Evolutionary conservation across 1,140 invertebrate species (phyloP).

Genomic region (Meloidogyne hapla): DNA sequence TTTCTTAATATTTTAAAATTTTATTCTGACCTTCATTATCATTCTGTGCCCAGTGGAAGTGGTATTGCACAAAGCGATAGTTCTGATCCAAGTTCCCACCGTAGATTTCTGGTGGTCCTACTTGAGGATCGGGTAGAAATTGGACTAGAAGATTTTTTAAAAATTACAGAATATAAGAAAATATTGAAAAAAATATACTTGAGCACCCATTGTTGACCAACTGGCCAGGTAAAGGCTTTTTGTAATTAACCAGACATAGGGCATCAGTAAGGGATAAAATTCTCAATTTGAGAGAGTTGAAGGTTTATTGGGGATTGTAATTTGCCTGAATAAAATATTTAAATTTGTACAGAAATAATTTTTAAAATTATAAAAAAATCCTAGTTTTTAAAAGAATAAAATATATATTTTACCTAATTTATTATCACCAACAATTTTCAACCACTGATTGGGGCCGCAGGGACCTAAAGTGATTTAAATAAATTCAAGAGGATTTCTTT

Average conservation of each 20-base stretch:
- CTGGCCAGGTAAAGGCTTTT: slow-evolving; percentile 49
- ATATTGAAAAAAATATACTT: slow-evolving; percentile 14
- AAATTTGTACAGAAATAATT: not conserved
- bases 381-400: too few relatives aligned
- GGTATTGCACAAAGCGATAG: slow-evolving; percentile 58
- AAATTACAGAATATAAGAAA: slow-evolving; percentile 19
- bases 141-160: slow-evolving; percentile 49
- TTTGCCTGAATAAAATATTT: slow-evolving; percentile 23
- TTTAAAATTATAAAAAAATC: not conserved
- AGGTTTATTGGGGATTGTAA: slow-evolving; percentile 59
- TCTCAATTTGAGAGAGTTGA: slow-evolving; percentile 41
- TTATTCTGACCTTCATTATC: slow-evolving; percentile 43
- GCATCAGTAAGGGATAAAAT: slow-evolving; percentile 40
- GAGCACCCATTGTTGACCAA: slow-evolving; percentile 58
- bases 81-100: slow-evolving; percentile 56
- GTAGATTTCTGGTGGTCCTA: slow-evolving; percentile 54
- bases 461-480: not conserved
- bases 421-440: slow-evolving; percentile 17
- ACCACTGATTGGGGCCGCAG: slow-evolving; percentile 52
- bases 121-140: slow-evolving; percentile 47
- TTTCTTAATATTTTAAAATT: not conserved
- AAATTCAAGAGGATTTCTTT: too few relatives aligned
- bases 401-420: slow-evolving; percentile 10
- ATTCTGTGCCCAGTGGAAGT: slow-evolving; percentile 58
- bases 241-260: slow-evolving; percentile 56